A percentile compares a stretch with the other conserved stretches of the same genome.
Conservation (phyloP, 2,797 vertebrate species). For the Sebastes vulpes region DNA sequence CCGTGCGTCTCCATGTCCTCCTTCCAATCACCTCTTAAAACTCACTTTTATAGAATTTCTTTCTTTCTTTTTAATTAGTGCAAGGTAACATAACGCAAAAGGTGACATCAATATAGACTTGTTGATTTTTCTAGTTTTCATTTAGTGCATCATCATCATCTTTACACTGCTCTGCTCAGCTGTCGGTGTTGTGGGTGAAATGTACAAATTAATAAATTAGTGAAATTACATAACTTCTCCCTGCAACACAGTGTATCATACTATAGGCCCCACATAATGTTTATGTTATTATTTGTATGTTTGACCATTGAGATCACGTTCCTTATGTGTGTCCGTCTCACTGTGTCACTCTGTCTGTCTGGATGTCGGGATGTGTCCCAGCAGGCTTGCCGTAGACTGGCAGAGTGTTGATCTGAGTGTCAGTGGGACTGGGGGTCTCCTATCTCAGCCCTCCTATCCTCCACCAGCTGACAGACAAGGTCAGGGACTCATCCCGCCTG, state of each 20-base stretch:
- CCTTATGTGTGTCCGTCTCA: slow-evolving; percentile 16
- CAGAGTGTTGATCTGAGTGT: slow-evolving; percentile 80
- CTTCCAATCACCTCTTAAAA: neutral
- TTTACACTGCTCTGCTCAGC: neutral
- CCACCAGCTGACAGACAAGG: slow-evolving; percentile 86
- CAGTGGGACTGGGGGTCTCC: slow-evolving; percentile 71
- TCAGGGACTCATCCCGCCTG: slow-evolving; percentile 81
- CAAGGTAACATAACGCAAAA: neutral
- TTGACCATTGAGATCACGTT: neutral
- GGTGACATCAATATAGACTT: neutral
- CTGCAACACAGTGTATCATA: neutral
- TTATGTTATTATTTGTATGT: neutral
- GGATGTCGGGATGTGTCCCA: slow-evolving; percentile 54
- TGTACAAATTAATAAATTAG: neutral
- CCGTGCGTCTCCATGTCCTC: neutral
- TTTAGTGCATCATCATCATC: neutral
- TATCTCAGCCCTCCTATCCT: slow-evolving; percentile 60
- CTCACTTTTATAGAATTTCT: neutral
- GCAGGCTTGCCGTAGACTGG: slow-evolving; percentile 71
- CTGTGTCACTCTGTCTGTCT: slow-evolving; percentile 44
- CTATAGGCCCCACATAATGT: neutral
- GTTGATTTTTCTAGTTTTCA: neutral
- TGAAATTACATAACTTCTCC: neutral
- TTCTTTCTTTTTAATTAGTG: neutral
- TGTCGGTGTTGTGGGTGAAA: neutral